Evolutionary conservation across 2,888 invertebrate genomes (phyloP).

Genomic region (Hymenopus coronatus): DNA sequence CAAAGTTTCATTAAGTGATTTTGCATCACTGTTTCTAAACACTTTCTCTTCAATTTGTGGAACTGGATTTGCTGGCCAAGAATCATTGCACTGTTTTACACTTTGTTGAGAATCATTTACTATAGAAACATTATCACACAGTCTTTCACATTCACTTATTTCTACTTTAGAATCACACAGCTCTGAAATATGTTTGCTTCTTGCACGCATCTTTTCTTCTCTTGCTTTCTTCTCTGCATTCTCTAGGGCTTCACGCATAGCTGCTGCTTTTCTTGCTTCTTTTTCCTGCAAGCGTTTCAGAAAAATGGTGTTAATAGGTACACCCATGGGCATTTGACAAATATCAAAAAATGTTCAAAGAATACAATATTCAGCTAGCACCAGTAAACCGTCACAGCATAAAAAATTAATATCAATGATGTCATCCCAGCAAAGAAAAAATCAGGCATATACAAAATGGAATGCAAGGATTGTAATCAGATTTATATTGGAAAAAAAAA

Average conservation of each 20-base stretch:
- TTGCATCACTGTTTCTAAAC: not conserved
- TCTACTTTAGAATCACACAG: not conserved
- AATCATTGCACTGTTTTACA: not conserved
- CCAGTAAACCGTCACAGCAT: no score
- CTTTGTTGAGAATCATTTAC: not conserved
- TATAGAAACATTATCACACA: not conserved
- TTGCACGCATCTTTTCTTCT: conserved; percentile 19
- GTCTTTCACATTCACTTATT: not conserved
- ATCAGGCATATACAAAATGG: no score
- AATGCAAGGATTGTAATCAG: no score
- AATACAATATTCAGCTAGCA: no score
- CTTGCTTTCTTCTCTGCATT: conserved; percentile 54
- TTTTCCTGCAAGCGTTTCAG: conserved; percentile 55
- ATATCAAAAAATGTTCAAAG: no score
- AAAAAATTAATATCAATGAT: no score
- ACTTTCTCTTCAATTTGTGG: not conserved
- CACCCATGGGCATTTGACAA: no score
- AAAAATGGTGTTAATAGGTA: no score
- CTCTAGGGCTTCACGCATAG: conserved; percentile 71
- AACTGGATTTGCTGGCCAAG: not conserved
- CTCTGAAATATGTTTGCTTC: not conserved
- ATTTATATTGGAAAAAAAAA: no score
- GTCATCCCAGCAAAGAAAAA: no score
- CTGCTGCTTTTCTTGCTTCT: conserved; percentile 69
- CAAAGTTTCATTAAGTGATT: not conserved